A percentile compares a stretch with the other conserved stretches of the same genome.
Conservation (phyloP, 2,113 vertebrate genomes). For the Neotoma lepida region DNA sequence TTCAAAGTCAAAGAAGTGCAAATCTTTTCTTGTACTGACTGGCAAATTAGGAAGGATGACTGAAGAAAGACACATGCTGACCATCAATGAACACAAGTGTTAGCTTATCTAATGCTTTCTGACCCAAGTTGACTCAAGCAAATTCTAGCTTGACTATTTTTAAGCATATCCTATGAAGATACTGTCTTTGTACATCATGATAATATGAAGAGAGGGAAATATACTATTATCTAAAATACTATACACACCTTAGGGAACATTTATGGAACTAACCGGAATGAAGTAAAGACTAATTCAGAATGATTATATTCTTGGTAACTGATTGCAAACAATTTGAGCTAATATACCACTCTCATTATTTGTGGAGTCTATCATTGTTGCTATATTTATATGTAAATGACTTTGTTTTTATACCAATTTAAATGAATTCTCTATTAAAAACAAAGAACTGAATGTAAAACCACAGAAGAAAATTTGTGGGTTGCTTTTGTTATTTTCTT, state of each 20-base stretch:
- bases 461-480: background rate
- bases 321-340: slow-evolving; percentile 5
- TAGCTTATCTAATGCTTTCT: slow-evolving; percentile 9
- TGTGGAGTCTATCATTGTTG: slow-evolving; percentile 14
- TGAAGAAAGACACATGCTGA: slow-evolving; percentile 22
- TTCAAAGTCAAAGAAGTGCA: background rate
- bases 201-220: background rate
- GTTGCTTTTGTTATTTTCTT: slow-evolving; percentile 33
- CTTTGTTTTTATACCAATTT: slow-evolving; percentile 43
- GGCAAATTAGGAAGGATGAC: background rate
- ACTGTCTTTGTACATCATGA: background rate
- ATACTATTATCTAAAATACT: slow-evolving; percentile 14
- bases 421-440: slow-evolving; percentile 63
- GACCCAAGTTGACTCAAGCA: background rate
- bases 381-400: slow-evolving; percentile 60
- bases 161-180: background rate
- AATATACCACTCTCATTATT: slow-evolving; percentile 54
- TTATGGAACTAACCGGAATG: slow-evolving; percentile 42
- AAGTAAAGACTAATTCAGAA: slow-evolving; percentile 37
- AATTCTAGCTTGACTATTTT: slow-evolving; percentile 22
- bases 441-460: slow-evolving; percentile 49
- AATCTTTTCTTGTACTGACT: background rate
- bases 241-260: background rate
- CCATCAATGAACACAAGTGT: background rate
- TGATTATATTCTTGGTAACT: slow-evolving; percentile 57